Evolutionary conservation across 2,797 vertebrate species (phyloP).

Genomic region (Danio albolineatus): DNA sequence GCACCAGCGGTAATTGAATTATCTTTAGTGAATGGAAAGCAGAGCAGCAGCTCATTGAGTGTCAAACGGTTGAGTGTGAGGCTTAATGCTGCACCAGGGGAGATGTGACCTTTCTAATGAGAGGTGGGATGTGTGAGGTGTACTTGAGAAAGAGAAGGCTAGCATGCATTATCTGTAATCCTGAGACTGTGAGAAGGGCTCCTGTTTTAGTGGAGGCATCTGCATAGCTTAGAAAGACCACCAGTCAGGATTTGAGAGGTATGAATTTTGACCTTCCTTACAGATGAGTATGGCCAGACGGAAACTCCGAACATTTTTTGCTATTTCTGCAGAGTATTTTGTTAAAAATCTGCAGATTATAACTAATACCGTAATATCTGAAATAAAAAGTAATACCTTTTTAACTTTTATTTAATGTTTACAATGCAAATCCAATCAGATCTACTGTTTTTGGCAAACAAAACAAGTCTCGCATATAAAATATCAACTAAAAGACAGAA

Average conservation of each 20-base stretch:
- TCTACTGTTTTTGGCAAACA: too few relatives aligned
- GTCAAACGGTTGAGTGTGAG: slow-evolving; percentile 7
- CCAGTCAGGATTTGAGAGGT: not conserved
- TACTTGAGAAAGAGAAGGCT: slow-evolving; percentile 1
- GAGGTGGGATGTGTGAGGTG: slow-evolving; percentile 12
- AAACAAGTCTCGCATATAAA: too few relatives aligned
- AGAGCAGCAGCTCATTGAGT: not conserved
- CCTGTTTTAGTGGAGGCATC: not conserved
- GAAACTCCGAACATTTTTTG: too few relatives aligned
- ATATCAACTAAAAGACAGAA: too few relatives aligned
- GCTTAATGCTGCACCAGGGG: slow-evolving; percentile 32
- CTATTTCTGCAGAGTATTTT: too few relatives aligned
- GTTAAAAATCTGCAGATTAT: too few relatives aligned
- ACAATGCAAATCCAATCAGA: too few relatives aligned
- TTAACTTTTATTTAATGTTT: too few relatives aligned
- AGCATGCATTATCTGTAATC: slow-evolving; percentile 2
- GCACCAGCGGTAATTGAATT: slow-evolving; percentile 20
- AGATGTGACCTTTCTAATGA: slow-evolving; percentile 40
- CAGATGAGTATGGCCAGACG: too few relatives aligned
- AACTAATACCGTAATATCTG: too few relatives aligned
- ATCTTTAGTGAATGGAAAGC: slow-evolving; percentile 32
- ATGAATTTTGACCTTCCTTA: slow-evolving; percentile 21
- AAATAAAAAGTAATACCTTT: too few relatives aligned
- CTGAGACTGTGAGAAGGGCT: not conserved
- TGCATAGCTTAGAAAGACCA: not conserved